A percentile compares a stretch with the other conserved stretches of the same genome.
These are phyloP conservation scores for Potamarius usumacintae DNA, from an alignment of 2,113 vertebrate genomes.

Conservation along the genomic window DNA sequence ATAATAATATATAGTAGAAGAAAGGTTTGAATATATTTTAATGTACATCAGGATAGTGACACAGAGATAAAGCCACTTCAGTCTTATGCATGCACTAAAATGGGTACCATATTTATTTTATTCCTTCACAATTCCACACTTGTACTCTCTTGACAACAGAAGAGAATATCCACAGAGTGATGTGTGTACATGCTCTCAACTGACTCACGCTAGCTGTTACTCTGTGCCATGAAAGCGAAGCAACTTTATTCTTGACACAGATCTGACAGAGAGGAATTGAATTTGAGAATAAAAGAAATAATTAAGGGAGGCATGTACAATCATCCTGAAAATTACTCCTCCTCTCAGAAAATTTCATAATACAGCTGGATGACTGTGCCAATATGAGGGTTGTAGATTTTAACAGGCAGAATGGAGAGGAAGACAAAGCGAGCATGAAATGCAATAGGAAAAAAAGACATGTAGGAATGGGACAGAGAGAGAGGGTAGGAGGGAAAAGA, in stretches of 20 bases:
- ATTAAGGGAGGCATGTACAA: background rate
- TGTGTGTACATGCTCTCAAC: background rate
- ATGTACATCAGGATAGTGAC: background rate
- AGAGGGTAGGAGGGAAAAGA: background rate
- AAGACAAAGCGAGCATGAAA: background rate
- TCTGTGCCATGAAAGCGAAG: conserved; percentile 1
- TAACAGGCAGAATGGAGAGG: background rate
- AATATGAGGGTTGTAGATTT: background rate
- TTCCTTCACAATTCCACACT: background rate
- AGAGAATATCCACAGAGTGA: conserved; percentile 17
- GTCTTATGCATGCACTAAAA: background rate
- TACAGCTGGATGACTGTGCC: background rate
- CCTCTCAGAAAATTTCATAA: conserved; percentile 3
- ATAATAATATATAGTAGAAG: no score
- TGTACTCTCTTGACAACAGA: background rate
- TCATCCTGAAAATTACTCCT: conserved; percentile 8
- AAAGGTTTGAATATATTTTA: background rate
- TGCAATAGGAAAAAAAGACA: background rate
- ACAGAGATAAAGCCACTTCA: background rate
- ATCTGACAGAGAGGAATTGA: conserved; percentile 1
- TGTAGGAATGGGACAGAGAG: background rate
- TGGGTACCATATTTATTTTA: background rate
- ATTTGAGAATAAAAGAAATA: background rate
- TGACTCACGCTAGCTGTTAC: conserved; percentile 18
- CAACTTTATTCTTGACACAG: background rate